Conservation (phyloP, 2,797 vertebrate species). For the Pantherophis alleghaniensis region DNA sequence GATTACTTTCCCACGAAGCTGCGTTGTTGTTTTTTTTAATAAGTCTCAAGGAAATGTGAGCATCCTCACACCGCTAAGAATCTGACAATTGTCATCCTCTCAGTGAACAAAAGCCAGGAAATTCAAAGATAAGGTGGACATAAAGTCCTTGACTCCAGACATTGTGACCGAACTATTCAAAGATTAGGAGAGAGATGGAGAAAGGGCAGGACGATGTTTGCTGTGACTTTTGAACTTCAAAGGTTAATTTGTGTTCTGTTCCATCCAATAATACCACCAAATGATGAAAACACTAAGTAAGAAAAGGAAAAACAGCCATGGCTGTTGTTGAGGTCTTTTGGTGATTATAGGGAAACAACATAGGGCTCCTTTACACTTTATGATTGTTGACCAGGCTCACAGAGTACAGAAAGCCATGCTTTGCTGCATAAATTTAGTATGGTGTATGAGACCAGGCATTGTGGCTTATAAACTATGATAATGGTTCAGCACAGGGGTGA, state of each 20-base stretch:
- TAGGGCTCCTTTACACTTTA: background rate
- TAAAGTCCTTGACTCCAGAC: slow-evolving; percentile 27
- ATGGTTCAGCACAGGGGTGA: background rate
- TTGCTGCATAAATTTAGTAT: background rate
- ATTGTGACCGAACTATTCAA: slow-evolving; percentile 21
- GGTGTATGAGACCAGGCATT: background rate
- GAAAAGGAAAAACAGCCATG: background rate
- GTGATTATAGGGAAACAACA: background rate
- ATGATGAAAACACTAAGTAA: background rate
- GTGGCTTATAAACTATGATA: background rate
- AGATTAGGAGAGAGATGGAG: background rate
- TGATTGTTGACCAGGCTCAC: background rate
- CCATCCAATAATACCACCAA: background rate
- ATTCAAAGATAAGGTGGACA: slow-evolving; percentile 42
- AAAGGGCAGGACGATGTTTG: background rate
- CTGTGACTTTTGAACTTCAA: background rate
- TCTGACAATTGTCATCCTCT: accelerated
- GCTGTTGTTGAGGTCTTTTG: too few relatives aligned
- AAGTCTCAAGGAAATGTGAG: background rate
- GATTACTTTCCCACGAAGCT: background rate
- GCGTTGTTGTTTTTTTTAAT: background rate
- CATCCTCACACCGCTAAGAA: background rate
- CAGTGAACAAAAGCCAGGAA: slow-evolving; percentile 34
- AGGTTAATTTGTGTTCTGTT: background rate
- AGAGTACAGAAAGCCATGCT: background rate